Conservation (phyloP, 1,140 invertebrate species). For the Microplitis demolitor region DNA sequence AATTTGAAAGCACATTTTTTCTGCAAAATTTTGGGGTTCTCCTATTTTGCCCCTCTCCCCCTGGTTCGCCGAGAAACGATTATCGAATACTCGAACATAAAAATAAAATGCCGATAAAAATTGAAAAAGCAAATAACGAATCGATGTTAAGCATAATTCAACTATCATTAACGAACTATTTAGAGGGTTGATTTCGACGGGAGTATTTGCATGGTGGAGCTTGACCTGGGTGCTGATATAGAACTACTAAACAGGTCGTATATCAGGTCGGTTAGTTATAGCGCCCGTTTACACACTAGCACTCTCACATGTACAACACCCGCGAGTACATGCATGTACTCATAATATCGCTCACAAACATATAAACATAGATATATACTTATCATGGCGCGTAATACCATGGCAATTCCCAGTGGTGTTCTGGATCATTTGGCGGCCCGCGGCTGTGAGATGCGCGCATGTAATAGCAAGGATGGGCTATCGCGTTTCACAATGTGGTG, state of each 20-base stretch:
- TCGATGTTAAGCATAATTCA: background rate
- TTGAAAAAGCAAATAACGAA: background rate
- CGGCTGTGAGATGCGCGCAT: constrained; percentile 55
- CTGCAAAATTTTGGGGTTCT: background rate
- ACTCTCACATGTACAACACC: background rate
- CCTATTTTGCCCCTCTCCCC: background rate
- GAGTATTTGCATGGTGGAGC: constrained; percentile 45
- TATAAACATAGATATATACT: background rate
- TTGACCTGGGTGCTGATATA: constrained; percentile 52
- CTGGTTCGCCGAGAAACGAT: background rate
- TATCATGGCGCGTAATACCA: background rate
- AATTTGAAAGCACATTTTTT: too few species aligned
- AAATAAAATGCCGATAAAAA: background rate
- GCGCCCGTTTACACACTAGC: constrained; percentile 13
- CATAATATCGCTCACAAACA: background rate
- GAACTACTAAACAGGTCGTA: constrained; percentile 63
- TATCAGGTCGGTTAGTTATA: constrained; percentile 59
- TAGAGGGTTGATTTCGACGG: constrained; percentile 37
- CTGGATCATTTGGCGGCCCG: constrained; percentile 61
- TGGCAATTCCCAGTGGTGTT: constrained; percentile 60
- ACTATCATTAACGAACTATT: constrained; percentile 7
- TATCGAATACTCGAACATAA: background rate
- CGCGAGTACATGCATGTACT: background rate
- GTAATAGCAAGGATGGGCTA: constrained; percentile 32
- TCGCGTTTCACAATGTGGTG: constrained; percentile 26